phyloP scores from a whole-genome alignment of 2,113 vertebrate species.

The Indicator maculatus region DNA sequence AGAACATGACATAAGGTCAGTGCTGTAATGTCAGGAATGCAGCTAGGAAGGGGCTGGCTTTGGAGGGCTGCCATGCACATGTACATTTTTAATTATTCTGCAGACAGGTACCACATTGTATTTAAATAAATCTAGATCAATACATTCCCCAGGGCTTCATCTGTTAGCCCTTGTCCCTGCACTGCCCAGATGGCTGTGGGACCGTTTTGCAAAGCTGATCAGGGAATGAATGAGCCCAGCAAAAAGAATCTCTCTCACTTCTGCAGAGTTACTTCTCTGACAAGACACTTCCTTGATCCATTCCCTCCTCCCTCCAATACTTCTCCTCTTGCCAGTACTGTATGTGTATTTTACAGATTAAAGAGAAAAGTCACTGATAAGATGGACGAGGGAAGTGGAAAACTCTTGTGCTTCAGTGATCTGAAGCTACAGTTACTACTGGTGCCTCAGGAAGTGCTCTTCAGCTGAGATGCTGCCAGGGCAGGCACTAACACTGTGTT shows the following conservation, averaged over 20 bases:
- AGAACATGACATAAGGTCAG: conserved; percentile 50
- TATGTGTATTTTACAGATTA: not conserved
- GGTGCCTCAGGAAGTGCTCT: not conserved
- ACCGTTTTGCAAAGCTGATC: not conserved
- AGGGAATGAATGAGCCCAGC: not conserved
- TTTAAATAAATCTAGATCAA: conserved; percentile 49
- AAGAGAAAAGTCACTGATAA: not conserved
- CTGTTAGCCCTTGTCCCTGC: not conserved
- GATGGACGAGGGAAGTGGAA: not conserved
- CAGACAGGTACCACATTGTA: not conserved
- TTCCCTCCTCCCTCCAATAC: rapidly evolving
- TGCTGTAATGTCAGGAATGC: conserved; percentile 41
- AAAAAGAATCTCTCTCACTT: not conserved
- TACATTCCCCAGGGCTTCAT: conserved; percentile 33
- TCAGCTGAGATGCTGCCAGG: not conserved
- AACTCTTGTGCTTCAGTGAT: not conserved
- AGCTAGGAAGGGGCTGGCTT: not conserved
- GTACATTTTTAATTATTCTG: conserved; percentile 32
- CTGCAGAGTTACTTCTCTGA: not conserved
- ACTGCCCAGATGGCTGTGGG: not conserved
- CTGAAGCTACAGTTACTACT: not conserved
- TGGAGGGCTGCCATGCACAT: not conserved
- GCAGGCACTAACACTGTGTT: not conserved
- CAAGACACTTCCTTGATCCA: not conserved
- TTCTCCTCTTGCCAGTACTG: not conserved